Evolutionary conservation across 2,113 vertebrate genomes (phyloP).

Genomic region (Leucosticte australis): DNA sequence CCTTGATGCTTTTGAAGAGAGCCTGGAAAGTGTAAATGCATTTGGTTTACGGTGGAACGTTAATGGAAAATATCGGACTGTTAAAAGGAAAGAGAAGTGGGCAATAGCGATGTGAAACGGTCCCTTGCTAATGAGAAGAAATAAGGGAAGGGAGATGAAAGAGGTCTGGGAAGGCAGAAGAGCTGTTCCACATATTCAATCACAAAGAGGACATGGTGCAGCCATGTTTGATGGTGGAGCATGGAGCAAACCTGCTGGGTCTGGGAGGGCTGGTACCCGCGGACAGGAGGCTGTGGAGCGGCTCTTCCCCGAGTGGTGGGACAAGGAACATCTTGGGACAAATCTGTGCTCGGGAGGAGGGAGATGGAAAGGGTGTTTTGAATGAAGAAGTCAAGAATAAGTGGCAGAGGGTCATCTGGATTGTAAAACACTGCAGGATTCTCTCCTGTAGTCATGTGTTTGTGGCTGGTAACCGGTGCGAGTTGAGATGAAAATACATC

Average conservation of each 20-base stretch:
- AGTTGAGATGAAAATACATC: not conserved
- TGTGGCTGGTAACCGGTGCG: not conserved
- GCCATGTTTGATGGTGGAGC: slow-evolving; percentile 21
- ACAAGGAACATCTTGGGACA: not conserved
- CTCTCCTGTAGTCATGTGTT: not conserved
- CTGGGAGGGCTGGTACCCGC: not conserved
- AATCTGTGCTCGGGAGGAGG: not conserved
- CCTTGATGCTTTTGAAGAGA: not conserved
- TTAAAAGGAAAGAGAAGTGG: not conserved
- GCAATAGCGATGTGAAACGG: not conserved
- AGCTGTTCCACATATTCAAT: not conserved
- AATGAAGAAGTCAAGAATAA: not conserved
- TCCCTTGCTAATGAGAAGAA: not conserved
- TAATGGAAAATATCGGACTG: not conserved
- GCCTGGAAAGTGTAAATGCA: not conserved
- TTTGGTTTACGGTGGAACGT: not conserved
- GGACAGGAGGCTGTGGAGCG: not conserved
- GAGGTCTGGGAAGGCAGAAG: not conserved
- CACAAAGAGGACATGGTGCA: slow-evolving; percentile 41
- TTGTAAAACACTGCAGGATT: not conserved
- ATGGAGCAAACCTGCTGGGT: slow-evolving; percentile 2
- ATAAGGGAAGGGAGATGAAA: not conserved
- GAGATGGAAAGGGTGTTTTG: not conserved
- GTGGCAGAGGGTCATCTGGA: not conserved
- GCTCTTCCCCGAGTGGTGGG: not conserved